These are phyloP conservation scores for Keiferia lycopersicella DNA, from an alignment of 2,888 invertebrate genomes.

Conservation along the genomic window DNA sequence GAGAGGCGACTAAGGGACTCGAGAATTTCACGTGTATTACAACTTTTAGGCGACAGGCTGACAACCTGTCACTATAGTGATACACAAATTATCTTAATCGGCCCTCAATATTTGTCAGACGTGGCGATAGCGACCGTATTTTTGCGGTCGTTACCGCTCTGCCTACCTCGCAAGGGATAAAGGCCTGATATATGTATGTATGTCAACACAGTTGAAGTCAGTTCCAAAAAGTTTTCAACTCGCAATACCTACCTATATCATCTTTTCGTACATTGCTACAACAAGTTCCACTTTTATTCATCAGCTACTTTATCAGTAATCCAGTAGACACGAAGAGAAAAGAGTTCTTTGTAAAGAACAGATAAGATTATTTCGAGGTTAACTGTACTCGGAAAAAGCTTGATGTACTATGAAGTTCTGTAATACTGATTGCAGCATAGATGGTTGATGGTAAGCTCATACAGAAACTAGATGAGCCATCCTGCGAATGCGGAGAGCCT, in stretches of 20 bases:
- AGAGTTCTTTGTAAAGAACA: neutral
- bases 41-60: no score
- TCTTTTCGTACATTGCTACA: neutral
- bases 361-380: neutral
- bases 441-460: neutral
- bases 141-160: no score
- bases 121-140: no score
- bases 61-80: no score
- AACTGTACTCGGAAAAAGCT: neutral
- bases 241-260: neutral
- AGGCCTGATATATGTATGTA: no score
- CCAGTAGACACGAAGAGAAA: neutral
- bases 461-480: neutral
- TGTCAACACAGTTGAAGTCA: no score
- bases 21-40: no score
- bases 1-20: no score
- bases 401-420: conserved; percentile 8
- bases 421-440: conserved; percentile 15
- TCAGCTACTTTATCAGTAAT: neutral
- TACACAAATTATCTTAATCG: no score
- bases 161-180: no score
- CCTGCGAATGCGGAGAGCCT: no score
- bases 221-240: neutral
- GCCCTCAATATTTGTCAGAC: no score
- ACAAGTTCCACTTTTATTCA: neutral